These are phyloP conservation scores for Acanthosoma haemorrhoidale DNA, from an alignment of 2,888 invertebrate genomes.

Conservation along the genomic window DNA sequence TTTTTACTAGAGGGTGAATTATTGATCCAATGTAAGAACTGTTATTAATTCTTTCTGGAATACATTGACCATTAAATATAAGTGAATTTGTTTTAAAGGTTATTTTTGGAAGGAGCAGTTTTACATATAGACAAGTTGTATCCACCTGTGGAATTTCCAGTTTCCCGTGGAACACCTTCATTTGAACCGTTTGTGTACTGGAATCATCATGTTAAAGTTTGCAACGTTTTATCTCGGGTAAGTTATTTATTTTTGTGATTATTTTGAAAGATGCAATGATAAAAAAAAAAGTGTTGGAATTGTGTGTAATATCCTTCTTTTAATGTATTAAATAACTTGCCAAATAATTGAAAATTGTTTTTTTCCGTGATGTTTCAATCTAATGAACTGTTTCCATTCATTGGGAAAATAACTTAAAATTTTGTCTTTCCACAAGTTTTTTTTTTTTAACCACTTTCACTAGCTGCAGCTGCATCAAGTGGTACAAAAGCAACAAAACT, in stretches of 20 bases:
- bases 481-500: no score
- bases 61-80: background rate
- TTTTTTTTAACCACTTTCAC: no score
- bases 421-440: no score
- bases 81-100: background rate
- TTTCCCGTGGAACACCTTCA: slow-evolving; percentile 29
- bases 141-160: slow-evolving; percentile 33
- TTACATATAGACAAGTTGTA: slow-evolving; percentile 31
- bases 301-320: background rate
- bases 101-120: slow-evolving; percentile 32
- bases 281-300: background rate
- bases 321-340: background rate
- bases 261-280: background rate
- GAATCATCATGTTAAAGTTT: slow-evolving; percentile 17
- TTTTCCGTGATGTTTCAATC: no score
- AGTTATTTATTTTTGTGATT: no score
- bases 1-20: no score
- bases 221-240: background rate
- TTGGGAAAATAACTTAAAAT: no score
- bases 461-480: no score
- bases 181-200: slow-evolving; percentile 29
- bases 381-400: no score
- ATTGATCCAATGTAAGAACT: no score
- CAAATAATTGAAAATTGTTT: no score
- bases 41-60: no score